A percentile compares a stretch with the other conserved stretches of the same genome.
phyloP scores from a whole-genome alignment of 2,888 invertebrate genomes.

The Scotopteryx bipunctaria region DNA sequence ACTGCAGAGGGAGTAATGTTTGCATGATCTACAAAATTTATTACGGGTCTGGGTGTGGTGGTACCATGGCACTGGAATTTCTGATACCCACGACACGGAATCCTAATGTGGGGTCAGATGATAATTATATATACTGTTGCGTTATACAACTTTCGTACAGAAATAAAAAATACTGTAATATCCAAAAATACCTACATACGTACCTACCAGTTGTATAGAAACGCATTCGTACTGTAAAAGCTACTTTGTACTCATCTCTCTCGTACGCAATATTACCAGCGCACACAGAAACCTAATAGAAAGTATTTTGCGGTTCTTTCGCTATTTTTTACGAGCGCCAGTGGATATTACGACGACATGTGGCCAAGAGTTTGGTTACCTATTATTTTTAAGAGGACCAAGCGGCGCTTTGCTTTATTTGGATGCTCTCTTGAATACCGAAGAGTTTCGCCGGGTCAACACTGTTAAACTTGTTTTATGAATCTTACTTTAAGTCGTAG shows the following conservation, averaged over 20 bases:
- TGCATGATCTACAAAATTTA: no score
- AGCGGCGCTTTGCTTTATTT: constrained; percentile 33
- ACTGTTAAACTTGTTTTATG: constrained; percentile 8
- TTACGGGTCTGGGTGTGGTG: no score
- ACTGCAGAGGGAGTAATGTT: no score
- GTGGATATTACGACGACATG: constrained; percentile 74
- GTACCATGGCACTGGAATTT: no score
- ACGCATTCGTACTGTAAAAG: no score
- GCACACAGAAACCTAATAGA: constrained; percentile 67
- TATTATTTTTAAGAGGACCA: constrained; percentile 65
- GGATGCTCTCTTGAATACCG: constrained; percentile 24
- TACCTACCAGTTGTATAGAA: no score
- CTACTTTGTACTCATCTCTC: background rate
- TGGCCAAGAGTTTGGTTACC: constrained; percentile 62
- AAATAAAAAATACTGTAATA: no score
- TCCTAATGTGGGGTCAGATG: no score
- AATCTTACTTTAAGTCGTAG: background rate
- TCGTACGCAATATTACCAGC: constrained; percentile 65
- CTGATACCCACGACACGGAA: no score
- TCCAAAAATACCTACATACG: background rate
- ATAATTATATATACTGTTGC: no score
- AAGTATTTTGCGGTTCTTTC: constrained; percentile 74
- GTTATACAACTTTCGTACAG: no score
- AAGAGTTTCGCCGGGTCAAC: constrained; percentile 16
- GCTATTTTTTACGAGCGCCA: constrained; percentile 75